A percentile compares a stretch with the other conserved stretches of the same genome.
These are phyloP conservation scores for Euleptes europaea DNA, from an alignment of 2,113 vertebrate genomes.

Conservation along the genomic window DNA sequence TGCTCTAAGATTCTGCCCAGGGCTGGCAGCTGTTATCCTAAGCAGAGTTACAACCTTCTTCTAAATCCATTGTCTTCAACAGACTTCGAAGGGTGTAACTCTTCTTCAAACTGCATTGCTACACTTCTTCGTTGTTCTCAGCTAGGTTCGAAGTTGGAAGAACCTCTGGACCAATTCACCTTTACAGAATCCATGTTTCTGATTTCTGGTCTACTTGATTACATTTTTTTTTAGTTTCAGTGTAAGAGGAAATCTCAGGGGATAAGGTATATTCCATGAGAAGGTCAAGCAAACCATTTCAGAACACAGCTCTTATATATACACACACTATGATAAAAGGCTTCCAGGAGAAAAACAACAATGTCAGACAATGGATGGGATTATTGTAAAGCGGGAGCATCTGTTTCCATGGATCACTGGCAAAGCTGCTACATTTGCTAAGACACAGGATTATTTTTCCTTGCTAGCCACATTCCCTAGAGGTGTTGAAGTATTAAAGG, in stretches of 20 bases:
- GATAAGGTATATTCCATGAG: not conserved
- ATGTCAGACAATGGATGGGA: slow-evolving; percentile 21
- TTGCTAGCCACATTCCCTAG: not conserved
- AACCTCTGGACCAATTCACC: not conserved
- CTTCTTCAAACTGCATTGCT: no score
- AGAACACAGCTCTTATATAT: slow-evolving; percentile 43
- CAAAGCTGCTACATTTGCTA: not conserved
- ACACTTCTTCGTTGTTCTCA: not conserved
- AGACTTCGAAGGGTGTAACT: no score
- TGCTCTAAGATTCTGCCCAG: not conserved
- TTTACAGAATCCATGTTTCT: not conserved
- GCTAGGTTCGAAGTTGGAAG: not conserved
- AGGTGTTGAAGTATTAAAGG: slow-evolving; percentile 26
- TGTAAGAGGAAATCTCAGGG: not conserved
- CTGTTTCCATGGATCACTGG: slow-evolving; percentile 52
- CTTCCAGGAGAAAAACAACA: slow-evolving; percentile 43
- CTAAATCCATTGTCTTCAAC: no score
- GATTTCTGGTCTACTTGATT: not conserved
- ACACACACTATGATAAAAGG: not conserved
- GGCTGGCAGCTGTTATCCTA: no score
- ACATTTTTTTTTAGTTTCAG: not conserved
- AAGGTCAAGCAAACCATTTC: slow-evolving; percentile 34
- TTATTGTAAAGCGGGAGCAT: slow-evolving; percentile 44
- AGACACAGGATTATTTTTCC: slow-evolving; percentile 30
- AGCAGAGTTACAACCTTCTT: no score